Base-by-base conservation (phyloP, 2,888 invertebrate genomes). In the Agrotis puta region DNA sequence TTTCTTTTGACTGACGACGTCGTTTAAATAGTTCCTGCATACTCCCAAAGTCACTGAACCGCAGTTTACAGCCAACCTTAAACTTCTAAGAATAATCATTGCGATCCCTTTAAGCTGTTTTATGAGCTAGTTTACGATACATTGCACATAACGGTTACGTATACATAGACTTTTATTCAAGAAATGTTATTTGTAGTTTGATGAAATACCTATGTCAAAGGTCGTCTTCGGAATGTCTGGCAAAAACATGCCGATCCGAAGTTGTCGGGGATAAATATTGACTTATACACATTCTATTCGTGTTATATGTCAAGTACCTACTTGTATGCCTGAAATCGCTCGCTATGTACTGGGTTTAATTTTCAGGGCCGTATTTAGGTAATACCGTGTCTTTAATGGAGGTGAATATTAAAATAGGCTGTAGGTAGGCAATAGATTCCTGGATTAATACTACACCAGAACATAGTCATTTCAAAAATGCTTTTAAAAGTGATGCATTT, bases 81-180 rank as follows among this genome's bases (percentile, higher is more conserved):
- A 70, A 67, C 24, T 54, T 65, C 58, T 33, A 73, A 57, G 27
- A 66, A 74, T 67, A 79, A 48, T 22, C 66, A 72, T 64, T 59
- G 43, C 27, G 59, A 70, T 64, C 65, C 7, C 24, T 70, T 64
- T 56, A 73, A 73, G 50, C 57, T 57, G 45, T 67, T 81, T 81
- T 83, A 83, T 66, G 81, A 45, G 47, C 58, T 27, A 39, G 50
- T 83, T 81, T 83, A 83, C 68, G 70, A 74, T 74, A 69, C 33
- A 59, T 20, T 50, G 43, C 43, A 66, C 47, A 65, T 68, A 61
- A 68, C 14, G 53, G 63, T 63, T 75, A 75, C 54, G 47, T 82
- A 43, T 57, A 27, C 51, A 74, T 45, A 65, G 47, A 65, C 2
- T 69, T 77, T 62, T 77, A 56, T 56, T 39, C 45, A 45, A 20